Conservation (phyloP, 2,113 vertebrate genomes). For the Boulengeromyrus knoepffleri region DNA sequence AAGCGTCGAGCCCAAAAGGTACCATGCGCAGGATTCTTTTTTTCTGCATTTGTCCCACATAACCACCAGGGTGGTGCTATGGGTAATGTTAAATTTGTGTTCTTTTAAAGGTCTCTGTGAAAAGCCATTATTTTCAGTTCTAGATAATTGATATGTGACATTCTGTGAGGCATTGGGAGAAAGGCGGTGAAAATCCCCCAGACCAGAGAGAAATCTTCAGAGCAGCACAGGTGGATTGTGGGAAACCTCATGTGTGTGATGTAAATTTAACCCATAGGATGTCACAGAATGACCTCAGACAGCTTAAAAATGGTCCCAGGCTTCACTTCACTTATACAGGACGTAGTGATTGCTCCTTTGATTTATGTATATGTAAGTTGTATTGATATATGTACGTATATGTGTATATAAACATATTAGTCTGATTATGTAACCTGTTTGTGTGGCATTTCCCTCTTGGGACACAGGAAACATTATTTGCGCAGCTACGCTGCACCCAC, state of each 20-base stretch:
- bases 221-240: neutral
- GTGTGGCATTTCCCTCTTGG: conserved; percentile 18
- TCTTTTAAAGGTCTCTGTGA: neutral
- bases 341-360: neutral
- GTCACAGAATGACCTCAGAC: neutral
- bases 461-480: conserved; percentile 15
- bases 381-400: neutral
- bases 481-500: neutral
- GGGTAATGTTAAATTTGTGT: neutral
- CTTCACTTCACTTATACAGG: neutral
- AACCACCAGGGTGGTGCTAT: neutral
- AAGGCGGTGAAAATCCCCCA: neutral
- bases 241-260: neutral
- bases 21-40: conserved; percentile 12
- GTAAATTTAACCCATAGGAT: neutral
- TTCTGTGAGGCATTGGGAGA: neutral
- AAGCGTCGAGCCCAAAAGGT: conserved; percentile 94
- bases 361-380: neutral
- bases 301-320: neutral
- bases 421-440: conserved; percentile 8
- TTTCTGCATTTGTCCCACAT: neutral
- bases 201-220: neutral
- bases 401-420: neutral
- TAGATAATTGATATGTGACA: neutral
- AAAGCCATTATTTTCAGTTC: neutral